phyloP scores from a whole-genome alignment of 2,888 invertebrate genomes.

The Merodon equestris region DNA sequence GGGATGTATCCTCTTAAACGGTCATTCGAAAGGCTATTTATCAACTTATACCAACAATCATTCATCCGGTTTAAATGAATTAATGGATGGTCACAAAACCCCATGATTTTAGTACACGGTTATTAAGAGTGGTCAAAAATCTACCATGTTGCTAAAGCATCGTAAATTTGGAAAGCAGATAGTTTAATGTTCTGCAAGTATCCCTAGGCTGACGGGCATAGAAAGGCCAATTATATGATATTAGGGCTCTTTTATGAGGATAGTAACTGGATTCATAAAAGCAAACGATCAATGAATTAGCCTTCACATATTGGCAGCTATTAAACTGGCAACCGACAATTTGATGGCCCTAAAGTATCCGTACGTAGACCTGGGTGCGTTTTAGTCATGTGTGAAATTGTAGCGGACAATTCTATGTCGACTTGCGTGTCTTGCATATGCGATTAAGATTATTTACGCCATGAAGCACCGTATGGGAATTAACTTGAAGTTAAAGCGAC shows the following conservation, averaged over 20 bases:
- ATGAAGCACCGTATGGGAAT: no score
- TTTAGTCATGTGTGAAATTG: no score
- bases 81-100: conserved; percentile 37
- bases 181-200: conserved; percentile 24
- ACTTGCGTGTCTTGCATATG: no score
- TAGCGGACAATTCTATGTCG: no score
- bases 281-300: conserved; percentile 42
- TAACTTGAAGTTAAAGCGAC: no score
- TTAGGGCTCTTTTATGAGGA: conserved; percentile 10
- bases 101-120: conserved; percentile 37
- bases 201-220: conserved; percentile 7
- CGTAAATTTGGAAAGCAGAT: conserved; percentile 33
- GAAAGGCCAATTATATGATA: background rate
- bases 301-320: conserved; percentile 14
- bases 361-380: no score
- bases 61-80: conserved; percentile 34
- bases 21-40: conserved; percentile 42
- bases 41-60: conserved; percentile 44
- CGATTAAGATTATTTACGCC: no score
- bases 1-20: conserved; percentile 8
- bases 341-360: no score
- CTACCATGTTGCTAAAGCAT: conserved; percentile 3
- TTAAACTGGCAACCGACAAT: no score
- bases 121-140: conserved; percentile 39
- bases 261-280: conserved; percentile 33